phyloP scores from a whole-genome alignment of 2,888 invertebrate species.

The Andrena flavipes region DNA sequence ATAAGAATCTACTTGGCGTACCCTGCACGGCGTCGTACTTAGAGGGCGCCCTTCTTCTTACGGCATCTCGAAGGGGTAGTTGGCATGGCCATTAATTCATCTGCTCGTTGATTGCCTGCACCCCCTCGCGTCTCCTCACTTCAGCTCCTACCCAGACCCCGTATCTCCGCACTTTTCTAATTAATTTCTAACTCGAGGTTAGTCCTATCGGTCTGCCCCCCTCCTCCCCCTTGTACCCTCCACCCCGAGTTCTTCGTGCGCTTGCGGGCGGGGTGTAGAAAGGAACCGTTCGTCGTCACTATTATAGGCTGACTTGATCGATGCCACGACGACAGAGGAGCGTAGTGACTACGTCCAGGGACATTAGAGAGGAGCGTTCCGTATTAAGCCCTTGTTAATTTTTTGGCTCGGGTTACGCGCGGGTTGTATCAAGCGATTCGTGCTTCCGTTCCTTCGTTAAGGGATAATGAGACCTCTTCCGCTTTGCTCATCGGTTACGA shows the following conservation, averaged over 20 bases:
- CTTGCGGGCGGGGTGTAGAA: constrained; percentile 33
- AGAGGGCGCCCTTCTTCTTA: constrained; percentile 63
- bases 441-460: constrained; percentile 25
- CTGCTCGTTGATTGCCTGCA: constrained; percentile 81
- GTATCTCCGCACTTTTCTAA: constrained; percentile 81
- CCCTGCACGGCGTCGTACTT: constrained; percentile 65
- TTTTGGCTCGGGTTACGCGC: constrained; percentile 34
- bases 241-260: constrained; percentile 37
- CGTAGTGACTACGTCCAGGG: constrained; percentile 36
- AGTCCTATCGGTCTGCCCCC: constrained; percentile 59
- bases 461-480: constrained; percentile 12
- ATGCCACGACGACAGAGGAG: constrained; percentile 61
- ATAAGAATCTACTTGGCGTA: constrained; percentile 74
- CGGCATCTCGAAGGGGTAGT: constrained; percentile 79
- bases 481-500: neutral
- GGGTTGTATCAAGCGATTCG: constrained; percentile 29
- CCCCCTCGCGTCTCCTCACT: constrained; percentile 56
- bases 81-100: constrained; percentile 83
- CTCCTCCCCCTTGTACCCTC: constrained; percentile 35
- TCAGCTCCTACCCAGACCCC: constrained; percentile 44
- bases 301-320: constrained; percentile 71
- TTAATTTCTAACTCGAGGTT: constrained; percentile 82
- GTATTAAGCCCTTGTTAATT: constrained; percentile 42
- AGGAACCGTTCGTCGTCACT: constrained; percentile 69
- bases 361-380: constrained; percentile 23